Evolutionary conservation across 2,797 vertebrate genomes (phyloP).

Genomic region (Pteropus rufus): DNA sequence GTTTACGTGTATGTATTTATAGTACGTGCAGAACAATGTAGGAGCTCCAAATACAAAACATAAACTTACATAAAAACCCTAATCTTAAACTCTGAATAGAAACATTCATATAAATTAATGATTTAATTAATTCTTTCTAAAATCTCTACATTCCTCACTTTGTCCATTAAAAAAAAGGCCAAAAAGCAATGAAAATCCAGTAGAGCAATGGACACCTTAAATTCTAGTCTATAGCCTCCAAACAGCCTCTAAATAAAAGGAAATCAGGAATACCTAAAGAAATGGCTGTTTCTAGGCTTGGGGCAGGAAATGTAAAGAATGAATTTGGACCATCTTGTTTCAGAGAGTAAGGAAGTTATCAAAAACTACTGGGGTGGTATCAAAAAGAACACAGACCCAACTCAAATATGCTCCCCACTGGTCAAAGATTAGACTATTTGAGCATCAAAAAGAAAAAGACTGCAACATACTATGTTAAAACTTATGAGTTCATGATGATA

Average conservation of each 20-base stretch:
- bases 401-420: neutral
- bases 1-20: neutral
- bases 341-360: neutral
- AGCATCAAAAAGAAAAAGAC: neutral
- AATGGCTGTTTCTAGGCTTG: neutral
- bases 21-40: neutral
- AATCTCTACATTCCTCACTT: neutral
- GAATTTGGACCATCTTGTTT: neutral
- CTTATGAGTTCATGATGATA: neutral
- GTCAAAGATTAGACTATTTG: neutral
- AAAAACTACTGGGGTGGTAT: neutral
- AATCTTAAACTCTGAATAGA: neutral
- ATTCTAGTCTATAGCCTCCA: neutral
- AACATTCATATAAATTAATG: neutral
- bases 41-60: neutral
- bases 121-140: neutral
- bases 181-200: neutral
- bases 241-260: neutral
- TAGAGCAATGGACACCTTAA: neutral
- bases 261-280: neutral
- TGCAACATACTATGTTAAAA: neutral
- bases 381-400: neutral
- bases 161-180: neutral
- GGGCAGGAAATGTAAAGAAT: neutral
- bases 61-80: neutral